Percentiles rank a stretch among this genome's conserved stretches.
phyloP scores from a whole-genome alignment of 2,888 invertebrate genomes.

The Synanthedon vespiformis region DNA sequence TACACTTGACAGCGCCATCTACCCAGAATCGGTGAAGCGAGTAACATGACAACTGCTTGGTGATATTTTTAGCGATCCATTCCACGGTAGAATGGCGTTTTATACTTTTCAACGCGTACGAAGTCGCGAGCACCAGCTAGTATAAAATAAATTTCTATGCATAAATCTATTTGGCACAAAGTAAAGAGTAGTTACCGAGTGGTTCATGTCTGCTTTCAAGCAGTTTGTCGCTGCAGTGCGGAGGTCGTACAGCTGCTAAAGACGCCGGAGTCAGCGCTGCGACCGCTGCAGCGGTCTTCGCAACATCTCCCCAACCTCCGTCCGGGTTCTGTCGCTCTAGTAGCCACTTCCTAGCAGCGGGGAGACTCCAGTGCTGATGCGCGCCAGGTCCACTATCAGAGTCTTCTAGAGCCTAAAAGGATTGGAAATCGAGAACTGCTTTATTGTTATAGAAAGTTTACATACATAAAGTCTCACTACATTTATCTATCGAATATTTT shows the following conservation, averaged over 20 bases:
- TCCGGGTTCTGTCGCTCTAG: constrained; percentile 79
- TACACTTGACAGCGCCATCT: no score
- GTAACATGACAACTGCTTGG: no score
- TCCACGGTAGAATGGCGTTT: no score
- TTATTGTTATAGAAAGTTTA: no score
- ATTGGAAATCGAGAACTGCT: no score
- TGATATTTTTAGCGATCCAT: no score
- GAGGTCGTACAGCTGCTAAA: constrained; percentile 75
- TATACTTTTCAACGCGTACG: no score
- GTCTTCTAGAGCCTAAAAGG: constrained; percentile 77
- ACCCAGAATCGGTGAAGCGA: no score
- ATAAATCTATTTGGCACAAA: background rate
- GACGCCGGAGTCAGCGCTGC: constrained; percentile 82
- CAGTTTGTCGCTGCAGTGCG: constrained; percentile 67
- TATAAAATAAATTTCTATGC: no score
- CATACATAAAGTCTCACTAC: no score
- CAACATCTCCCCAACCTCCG: constrained; percentile 83
- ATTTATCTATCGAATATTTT: no score
- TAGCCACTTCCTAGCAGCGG: constrained; percentile 81
- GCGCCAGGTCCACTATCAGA: constrained; percentile 73
- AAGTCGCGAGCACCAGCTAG: no score
- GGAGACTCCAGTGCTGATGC: constrained; percentile 79
- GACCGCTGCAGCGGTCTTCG: constrained; percentile 82
- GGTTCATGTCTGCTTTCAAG: constrained; percentile 59
- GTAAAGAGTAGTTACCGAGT: constrained; percentile 43